Conservation (phyloP, 2,113 vertebrate species). For the Callorhinus ursinus region DNA sequence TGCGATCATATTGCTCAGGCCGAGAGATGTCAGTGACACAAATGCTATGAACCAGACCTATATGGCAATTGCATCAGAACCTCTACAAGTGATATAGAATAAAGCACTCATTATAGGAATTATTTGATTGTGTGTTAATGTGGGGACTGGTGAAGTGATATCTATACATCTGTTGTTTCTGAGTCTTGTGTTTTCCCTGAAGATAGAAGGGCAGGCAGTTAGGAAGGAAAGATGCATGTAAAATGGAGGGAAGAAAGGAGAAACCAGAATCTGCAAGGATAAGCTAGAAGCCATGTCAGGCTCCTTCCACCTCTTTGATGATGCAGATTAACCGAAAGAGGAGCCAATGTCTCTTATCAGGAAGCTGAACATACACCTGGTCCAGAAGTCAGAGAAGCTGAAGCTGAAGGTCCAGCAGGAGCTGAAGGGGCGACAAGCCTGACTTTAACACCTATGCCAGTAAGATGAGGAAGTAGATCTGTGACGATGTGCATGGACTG, state of each 20-base stretch:
- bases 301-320: not conserved
- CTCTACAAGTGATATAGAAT: not conserved
- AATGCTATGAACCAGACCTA: not conserved
- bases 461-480: not conserved
- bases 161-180: not conserved
- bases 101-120: not conserved
- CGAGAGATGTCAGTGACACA: not conserved
- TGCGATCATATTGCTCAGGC: not conserved
- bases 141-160: not conserved
- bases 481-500: not conserved
- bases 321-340: not conserved
- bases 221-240: not conserved
- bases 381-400: not conserved
- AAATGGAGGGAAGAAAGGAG: not conserved
- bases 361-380: not conserved
- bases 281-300: not conserved
- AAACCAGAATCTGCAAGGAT: not conserved
- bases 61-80: not conserved
- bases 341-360: not conserved
- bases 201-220: not conserved
- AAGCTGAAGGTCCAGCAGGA: not conserved
- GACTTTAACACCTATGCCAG: not conserved
- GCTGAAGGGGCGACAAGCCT: not conserved
- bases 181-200: not conserved
- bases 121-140: not conserved